phyloP scores from a whole-genome alignment of 2,797 vertebrate species.

The Darevskia mixta region DNA sequence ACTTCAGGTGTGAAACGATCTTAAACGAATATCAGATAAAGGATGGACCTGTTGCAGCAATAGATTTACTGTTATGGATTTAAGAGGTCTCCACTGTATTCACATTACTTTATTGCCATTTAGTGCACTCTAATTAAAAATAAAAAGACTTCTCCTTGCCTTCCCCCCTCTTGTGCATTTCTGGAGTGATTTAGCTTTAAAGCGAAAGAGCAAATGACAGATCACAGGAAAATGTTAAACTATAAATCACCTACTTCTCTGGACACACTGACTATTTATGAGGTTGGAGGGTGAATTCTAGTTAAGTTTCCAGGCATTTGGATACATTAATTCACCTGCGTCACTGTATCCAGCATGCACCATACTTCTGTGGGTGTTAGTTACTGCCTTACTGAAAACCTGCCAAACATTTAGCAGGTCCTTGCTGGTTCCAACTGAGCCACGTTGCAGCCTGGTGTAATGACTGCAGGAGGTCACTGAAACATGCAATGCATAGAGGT shows the following conservation, averaged over 20 bases:
- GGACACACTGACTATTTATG: conserved; percentile 74
- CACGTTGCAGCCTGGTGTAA: not conserved
- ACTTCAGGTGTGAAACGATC: conserved; percentile 63
- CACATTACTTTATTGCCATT: conserved; percentile 81
- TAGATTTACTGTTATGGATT: conserved; percentile 81
- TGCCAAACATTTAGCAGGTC: not conserved
- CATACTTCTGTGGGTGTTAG: conserved; percentile 37
- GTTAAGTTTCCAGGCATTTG: conserved; percentile 50
- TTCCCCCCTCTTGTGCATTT: conserved; percentile 68
- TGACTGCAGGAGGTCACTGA: not conserved
- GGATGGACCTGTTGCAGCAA: conserved; percentile 71
- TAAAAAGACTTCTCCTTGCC: conserved; percentile 75
- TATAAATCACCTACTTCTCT: conserved; percentile 76
- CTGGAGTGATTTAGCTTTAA: conserved; percentile 75
- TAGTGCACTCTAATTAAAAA: conserved; percentile 83
- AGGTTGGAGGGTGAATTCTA: conserved; percentile 64
- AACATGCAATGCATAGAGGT: not conserved
- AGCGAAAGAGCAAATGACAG: conserved; percentile 77
- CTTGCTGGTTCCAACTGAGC: not conserved
- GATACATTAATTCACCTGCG: conserved; percentile 58
- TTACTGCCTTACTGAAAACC: conserved; percentile 46
- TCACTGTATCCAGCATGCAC: conserved; percentile 37
- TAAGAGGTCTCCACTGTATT: conserved; percentile 81
- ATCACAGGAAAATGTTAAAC: conserved; percentile 79
- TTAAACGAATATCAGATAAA: conserved; percentile 73